Evolutionary conservation across 2,888 invertebrate genomes (phyloP).

Genomic region (Melitaea athalia): DNA sequence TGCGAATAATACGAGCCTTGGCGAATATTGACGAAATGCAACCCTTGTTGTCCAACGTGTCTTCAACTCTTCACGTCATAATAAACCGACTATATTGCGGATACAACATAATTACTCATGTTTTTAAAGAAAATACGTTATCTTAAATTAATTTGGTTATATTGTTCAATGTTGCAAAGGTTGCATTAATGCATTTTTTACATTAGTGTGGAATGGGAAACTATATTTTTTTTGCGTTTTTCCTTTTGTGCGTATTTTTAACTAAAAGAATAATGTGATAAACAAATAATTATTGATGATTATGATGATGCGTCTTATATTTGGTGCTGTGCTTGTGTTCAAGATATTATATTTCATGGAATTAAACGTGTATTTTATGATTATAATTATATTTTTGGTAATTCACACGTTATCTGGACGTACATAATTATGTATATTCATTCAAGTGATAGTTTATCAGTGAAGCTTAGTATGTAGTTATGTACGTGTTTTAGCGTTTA

Average conservation of each 20-base stretch:
- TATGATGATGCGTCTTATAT: neutral
- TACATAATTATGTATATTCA: neutral
- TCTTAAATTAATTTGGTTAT: neutral
- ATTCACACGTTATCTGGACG: neutral
- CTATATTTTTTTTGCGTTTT: neutral
- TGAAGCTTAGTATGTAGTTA: neutral
- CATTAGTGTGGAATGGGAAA: too few species aligned
- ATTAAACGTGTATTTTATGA: neutral
- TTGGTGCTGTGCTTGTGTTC: neutral
- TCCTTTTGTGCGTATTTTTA: neutral
- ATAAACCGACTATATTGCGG: slow-evolving; percentile 36
- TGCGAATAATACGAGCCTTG: slow-evolving; percentile 45
- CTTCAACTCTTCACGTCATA: slow-evolving; percentile 37
- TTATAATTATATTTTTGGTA: neutral
- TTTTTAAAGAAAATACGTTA: neutral
- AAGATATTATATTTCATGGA: neutral
- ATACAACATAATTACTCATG: neutral
- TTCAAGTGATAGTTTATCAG: slow-evolving; percentile 6
- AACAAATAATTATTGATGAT: neutral
- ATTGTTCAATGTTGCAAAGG: slow-evolving; percentile 1
- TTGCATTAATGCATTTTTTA: too few species aligned
- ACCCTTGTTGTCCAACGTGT: slow-evolving; percentile 49
- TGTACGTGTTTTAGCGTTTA: slow-evolving; percentile 4
- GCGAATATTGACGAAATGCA: slow-evolving; percentile 51
- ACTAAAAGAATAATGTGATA: neutral